These are phyloP conservation scores for Lepidocolaptes lacrymiger DNA, from an alignment of 2,797 vertebrate species.

Conservation along the genomic window DNA sequence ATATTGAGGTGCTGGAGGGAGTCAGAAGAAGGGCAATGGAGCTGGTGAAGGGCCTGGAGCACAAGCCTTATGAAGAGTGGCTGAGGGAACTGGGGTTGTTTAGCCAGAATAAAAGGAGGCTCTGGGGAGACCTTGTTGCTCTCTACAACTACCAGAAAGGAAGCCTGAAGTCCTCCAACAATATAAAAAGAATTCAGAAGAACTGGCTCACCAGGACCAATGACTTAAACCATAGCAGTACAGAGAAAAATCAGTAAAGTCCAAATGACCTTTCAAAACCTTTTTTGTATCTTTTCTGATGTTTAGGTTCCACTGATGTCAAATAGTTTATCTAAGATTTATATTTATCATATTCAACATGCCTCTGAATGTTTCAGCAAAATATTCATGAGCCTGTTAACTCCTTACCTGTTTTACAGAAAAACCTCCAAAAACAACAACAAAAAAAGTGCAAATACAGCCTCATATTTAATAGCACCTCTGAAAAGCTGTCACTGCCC, in stretches of 20 bases:
- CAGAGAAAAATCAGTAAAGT: neutral
- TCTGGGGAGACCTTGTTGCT: neutral
- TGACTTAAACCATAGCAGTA: neutral
- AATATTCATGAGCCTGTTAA: neutral
- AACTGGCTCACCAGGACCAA: neutral
- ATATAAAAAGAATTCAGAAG: neutral
- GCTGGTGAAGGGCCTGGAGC: neutral
- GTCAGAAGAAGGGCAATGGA: neutral
- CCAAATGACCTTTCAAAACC: neutral
- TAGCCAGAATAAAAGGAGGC: neutral
- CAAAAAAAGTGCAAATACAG: neutral
- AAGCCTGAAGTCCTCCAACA: neutral
- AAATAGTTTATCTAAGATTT: neutral
- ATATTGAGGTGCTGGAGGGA: neutral
- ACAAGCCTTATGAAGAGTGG: neutral
- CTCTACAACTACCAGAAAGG: neutral
- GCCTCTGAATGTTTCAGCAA: neutral
- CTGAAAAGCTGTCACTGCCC: neutral
- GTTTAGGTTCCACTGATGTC: neutral
- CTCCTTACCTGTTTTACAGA: neutral
- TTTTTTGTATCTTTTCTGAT: neutral
- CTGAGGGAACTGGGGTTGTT: neutral
- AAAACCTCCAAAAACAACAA: neutral
- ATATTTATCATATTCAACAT: neutral
- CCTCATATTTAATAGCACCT: neutral